Evolutionary conservation across 2,888 invertebrate genomes (phyloP).

Genomic region (Yponomeuta plumbellus): DNA sequence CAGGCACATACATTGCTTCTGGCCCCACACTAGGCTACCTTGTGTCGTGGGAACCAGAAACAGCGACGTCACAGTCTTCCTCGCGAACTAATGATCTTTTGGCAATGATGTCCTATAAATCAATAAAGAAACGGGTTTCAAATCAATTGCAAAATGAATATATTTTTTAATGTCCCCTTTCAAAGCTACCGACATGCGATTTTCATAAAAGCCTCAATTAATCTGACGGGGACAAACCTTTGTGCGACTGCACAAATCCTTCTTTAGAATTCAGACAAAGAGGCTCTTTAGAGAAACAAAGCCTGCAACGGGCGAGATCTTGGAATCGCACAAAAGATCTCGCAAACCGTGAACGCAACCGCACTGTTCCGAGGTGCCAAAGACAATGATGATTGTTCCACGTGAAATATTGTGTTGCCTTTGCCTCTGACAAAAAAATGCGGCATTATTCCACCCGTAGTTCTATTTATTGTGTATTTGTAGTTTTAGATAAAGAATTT

Average conservation of each 20-base stretch:
- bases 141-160: neutral
- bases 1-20: too few relatives aligned
- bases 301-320: conserved; percentile 33
- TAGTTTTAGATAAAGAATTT: too few relatives aligned
- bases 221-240: conserved; percentile 1
- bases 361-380: conserved; percentile 64
- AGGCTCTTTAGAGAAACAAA: conserved; percentile 31
- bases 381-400: conserved; percentile 76
- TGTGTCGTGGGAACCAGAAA: too few relatives aligned
- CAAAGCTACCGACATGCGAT: conserved; percentile 5
- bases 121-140: conserved; percentile 34
- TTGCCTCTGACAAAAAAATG: conserved; percentile 73
- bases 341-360: conserved; percentile 41
- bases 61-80: too few relatives aligned
- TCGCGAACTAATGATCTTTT: conserved; percentile 45
- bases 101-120: conserved; percentile 60
- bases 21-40: too few relatives aligned
- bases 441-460: too few relatives aligned
- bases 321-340: conserved; percentile 38
- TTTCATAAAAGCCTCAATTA: conserved; percentile 12
- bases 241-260: conserved; percentile 1
- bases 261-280: conserved; percentile 30
- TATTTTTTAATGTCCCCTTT: neutral
- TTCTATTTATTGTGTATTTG: too few relatives aligned
- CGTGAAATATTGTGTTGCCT: conserved; percentile 73